phyloP scores from a whole-genome alignment of 2,888 invertebrate genomes.

The Rhagophthalmus giganteus region DNA sequence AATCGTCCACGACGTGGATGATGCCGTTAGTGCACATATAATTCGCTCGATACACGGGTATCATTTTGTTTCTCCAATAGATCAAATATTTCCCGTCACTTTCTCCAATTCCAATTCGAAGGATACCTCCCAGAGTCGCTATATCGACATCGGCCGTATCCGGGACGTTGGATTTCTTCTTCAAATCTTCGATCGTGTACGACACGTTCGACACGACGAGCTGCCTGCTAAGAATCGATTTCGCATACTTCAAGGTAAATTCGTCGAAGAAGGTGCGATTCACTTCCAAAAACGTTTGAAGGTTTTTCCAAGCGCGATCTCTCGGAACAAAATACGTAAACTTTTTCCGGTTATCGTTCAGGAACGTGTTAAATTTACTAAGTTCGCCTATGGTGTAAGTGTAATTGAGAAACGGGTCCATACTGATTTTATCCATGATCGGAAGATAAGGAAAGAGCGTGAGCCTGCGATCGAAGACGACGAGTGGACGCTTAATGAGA shows the following conservation, averaged over 20 bases:
- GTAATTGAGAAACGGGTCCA: slow-evolving; percentile 81
- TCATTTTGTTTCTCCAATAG: slow-evolving; percentile 63
- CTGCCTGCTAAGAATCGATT: slow-evolving; percentile 78
- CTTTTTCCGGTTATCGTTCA: slow-evolving; percentile 70
- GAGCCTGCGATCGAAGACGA: slow-evolving; percentile 81
- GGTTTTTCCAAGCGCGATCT: slow-evolving; percentile 81
- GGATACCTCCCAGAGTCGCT: slow-evolving; percentile 22
- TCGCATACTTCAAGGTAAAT: slow-evolving; percentile 60
- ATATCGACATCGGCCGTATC: slow-evolving; percentile 23
- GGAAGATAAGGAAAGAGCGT: slow-evolving; percentile 84
- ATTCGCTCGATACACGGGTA: slow-evolving; percentile 82
- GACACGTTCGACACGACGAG: slow-evolving; percentile 74
- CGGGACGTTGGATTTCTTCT: slow-evolving; percentile 60
- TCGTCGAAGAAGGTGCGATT: slow-evolving; percentile 74
- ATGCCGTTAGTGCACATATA: slow-evolving; percentile 93
- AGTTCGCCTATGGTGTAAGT: slow-evolving; percentile 74
- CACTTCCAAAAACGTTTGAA: slow-evolving; percentile 48
- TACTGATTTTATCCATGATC: slow-evolving; percentile 76
- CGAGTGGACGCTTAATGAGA: slow-evolving; percentile 83
- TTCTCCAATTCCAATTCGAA: slow-evolving; percentile 35
- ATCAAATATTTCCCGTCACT: slow-evolving; percentile 40
- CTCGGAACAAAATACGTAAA: slow-evolving; percentile 90
- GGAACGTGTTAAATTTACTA: slow-evolving; percentile 72
- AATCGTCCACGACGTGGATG: slow-evolving; percentile 88
- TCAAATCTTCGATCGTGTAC: slow-evolving; percentile 74